phyloP scores from a whole-genome alignment of 2,113 vertebrate species.

The Danio rerio region DNA sequence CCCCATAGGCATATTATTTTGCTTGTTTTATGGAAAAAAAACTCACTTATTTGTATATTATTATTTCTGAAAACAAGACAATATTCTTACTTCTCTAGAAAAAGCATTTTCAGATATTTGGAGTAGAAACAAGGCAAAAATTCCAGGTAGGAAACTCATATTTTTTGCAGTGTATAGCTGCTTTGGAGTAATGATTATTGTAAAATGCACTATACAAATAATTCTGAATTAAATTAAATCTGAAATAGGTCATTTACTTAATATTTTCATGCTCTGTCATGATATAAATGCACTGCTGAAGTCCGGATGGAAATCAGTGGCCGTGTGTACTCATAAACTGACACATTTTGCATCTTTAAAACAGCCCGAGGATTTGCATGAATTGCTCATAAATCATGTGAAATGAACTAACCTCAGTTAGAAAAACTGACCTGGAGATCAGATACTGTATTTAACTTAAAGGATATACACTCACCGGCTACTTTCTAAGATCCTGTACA shows the following conservation, averaged over 20 bases:
- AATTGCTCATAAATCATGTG: neutral
- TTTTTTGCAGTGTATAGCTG: no score
- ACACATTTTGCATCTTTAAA: constrained; percentile 11
- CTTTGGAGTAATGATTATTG: neutral
- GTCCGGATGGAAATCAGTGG: neutral
- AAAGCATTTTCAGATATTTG: no score
- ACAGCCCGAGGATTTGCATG: neutral
- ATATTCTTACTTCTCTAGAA: no score
- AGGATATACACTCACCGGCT: no score
- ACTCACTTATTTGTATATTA: no score
- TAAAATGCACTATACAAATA: neutral
- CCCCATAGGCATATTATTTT: no score
- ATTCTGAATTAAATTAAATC: neutral
- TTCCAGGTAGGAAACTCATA: no score
- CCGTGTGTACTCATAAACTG: neutral
- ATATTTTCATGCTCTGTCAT: neutral
- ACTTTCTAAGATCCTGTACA: no score
- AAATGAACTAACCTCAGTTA: neutral
- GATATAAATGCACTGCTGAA: neutral
- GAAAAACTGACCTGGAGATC: neutral
- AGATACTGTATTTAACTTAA: no score
- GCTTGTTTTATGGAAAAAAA: no score
- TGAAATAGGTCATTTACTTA: neutral
- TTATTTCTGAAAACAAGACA: no score
- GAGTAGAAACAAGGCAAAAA: no score